Evolutionary conservation across 2,113 vertebrate genomes (phyloP), one percentile per base, ranked within the genome.

Genomic region (Neodon shergylaensis): DNA sequence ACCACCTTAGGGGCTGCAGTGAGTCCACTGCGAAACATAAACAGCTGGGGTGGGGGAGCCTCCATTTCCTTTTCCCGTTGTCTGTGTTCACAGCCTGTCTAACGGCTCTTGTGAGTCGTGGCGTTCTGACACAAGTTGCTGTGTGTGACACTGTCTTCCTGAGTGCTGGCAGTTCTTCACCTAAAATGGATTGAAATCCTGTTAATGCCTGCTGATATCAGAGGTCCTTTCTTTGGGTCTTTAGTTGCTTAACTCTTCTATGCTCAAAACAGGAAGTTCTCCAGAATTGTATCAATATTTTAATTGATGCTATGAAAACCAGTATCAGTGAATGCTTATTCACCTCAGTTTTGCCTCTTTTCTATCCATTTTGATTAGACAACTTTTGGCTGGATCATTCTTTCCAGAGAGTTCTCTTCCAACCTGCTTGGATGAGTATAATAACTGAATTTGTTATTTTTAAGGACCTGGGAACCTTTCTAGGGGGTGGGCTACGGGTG

Each of bases 401-500:
- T 91, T 97, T 83, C 96, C 83, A 95, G 92, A 94, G 82, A 92
- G 77, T 94, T 96, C 85, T 96, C 81, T 94, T 97, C 72, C 81
- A 94, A 76, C 54, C 72, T 90, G 12, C 63, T 96, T 93, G 61
- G 85, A 79, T 88, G 24, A 79, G 31, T 94, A 70, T 91, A 79
- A 79, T 88, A 79, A 93, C 73, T 58, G 72, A 90, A 77, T n/a
- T 86, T 74, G 77, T 5, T 83, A 86, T 87, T 95, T 95, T 96
- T 93, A 95, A 91, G 91, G 81, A 78, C 78, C 87, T 90, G 83
- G 74, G 70, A 94, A n/a, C 78, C 86, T 95, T 85, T 31, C 61
- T 84, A 88, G 58, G 74, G 93, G 88, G 44, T 58, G 68, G 93
- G 88, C 52, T 9, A 1, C 63, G 66, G 44, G 82, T 52, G 49